phyloP scores from a whole-genome alignment of 2,797 vertebrate species.

The Cheirogaleus major region DNA sequence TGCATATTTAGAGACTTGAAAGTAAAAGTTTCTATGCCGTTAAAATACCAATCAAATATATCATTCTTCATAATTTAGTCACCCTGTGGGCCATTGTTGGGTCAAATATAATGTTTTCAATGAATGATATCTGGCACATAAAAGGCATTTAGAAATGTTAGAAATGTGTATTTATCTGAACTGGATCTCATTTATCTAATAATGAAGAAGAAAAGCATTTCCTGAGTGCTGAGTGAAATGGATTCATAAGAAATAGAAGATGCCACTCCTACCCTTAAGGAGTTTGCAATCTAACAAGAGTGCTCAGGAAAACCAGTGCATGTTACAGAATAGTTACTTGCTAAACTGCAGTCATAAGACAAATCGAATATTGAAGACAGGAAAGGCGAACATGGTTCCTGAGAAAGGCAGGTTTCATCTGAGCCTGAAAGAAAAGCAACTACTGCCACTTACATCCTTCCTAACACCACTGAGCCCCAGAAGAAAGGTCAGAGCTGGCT shows the following conservation, averaged over 20 bases:
- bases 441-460: neutral
- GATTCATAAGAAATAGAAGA: neutral
- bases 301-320: neutral
- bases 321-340: neutral
- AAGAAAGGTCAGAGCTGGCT: neutral
- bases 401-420: neutral
- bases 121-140: constrained; percentile 2
- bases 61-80: constrained; percentile 29
- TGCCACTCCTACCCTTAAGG: neutral
- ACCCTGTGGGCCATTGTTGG: neutral
- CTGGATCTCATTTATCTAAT: neutral
- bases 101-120: constrained; percentile 37
- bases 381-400: neutral
- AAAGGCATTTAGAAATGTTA: constrained; percentile 22
- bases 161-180: constrained; percentile 17
- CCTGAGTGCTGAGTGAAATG: neutral
- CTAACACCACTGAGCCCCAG: neutral
- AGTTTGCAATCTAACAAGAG: neutral
- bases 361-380: neutral
- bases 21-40: constrained; percentile 36
- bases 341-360: neutral
- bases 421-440: neutral
- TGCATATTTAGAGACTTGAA: constrained; percentile 51
- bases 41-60: constrained; percentile 37
- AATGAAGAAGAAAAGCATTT: neutral